These are phyloP conservation scores for Phyllotreta cruciferae DNA, from an alignment of 2,888 invertebrate species.

Conservation along the genomic window DNA sequence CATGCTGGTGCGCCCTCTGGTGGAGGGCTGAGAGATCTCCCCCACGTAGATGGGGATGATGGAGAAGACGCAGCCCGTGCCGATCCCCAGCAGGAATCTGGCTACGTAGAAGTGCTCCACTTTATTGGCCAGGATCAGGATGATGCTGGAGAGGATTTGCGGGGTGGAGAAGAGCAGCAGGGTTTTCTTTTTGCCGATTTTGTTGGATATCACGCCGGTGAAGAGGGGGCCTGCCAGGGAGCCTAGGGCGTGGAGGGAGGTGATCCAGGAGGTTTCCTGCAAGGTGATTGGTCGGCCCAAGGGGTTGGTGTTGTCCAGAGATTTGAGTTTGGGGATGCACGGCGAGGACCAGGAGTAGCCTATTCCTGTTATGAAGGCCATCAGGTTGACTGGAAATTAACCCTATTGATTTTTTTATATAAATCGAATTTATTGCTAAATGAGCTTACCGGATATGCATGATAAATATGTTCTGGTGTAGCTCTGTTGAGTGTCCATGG, in stretches of 20 bases:
- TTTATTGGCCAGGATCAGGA: constrained; percentile 40
- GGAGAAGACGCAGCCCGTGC: constrained; percentile 73
- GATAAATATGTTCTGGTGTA: too few species aligned
- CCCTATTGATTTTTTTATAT: too few species aligned
- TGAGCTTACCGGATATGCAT: too few species aligned
- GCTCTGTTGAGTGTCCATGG: too few species aligned
- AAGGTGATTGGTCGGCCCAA: constrained; percentile 39
- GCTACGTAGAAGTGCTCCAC: constrained; percentile 60
- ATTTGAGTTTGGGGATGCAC: constrained; percentile 43
- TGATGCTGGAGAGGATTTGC: constrained; percentile 63
- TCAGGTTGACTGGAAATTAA: constrained; percentile 44
- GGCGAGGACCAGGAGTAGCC: constrained; percentile 49
- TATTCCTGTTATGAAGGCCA: constrained; percentile 43
- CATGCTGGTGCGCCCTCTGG: constrained; percentile 66
- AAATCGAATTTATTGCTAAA: too few species aligned
- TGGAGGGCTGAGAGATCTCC: constrained; percentile 81
- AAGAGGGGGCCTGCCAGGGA: constrained; percentile 46
- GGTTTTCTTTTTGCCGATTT: constrained; percentile 70
- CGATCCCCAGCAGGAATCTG: constrained; percentile 68
- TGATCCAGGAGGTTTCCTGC: constrained; percentile 47
- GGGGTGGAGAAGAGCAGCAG: constrained; percentile 70
- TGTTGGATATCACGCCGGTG: constrained; percentile 40
- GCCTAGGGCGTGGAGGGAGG: constrained; percentile 46
- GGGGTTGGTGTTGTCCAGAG: constrained; percentile 43
- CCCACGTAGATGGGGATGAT: constrained; percentile 85